These are phyloP conservation scores for Tachysurus vachellii DNA, from an alignment of 2,113 vertebrate species.

Conservation along the genomic window DNA sequence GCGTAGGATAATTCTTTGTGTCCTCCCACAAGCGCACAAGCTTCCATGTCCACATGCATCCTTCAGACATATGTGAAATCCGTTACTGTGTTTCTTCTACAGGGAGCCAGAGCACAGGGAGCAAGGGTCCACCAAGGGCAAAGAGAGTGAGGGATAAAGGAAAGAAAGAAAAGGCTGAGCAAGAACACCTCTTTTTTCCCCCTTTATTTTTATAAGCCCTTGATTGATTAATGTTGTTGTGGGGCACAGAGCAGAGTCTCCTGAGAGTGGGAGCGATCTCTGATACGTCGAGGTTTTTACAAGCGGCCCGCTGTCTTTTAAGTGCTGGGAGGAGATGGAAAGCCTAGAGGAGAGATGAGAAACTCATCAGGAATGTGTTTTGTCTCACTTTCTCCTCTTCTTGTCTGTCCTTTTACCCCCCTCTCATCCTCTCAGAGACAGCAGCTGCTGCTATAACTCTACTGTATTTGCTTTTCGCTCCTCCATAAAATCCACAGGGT, in stretches of 20 bases:
- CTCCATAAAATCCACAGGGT: conserved; percentile 62
- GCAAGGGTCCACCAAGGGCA: conserved; percentile 29
- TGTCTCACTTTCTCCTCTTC: conserved; percentile 59
- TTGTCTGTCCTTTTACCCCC: conserved; percentile 43
- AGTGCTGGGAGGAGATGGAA: conserved; percentile 81
- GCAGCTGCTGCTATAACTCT: conserved; percentile 87
- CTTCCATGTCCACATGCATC: conserved; percentile 63
- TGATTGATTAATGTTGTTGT: conserved; percentile 80
- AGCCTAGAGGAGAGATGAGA: conserved; percentile 85
- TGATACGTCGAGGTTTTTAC: conserved; percentile 86
- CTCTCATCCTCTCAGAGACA: conserved; percentile 53
- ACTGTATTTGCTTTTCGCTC: conserved; percentile 67
- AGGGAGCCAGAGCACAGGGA: conserved; percentile 66
- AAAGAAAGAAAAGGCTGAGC: conserved; percentile 66
- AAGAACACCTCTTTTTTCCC: conserved; percentile 39
- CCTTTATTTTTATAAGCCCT: conserved; percentile 58
- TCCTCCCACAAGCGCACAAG: conserved; percentile 59
- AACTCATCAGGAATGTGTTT: conserved; percentile 87
- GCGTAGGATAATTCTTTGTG: conserved; percentile 58
- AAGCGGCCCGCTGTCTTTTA: conserved; percentile 79
- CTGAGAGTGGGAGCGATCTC: conserved; percentile 76
- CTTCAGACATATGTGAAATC: conserved; percentile 76
- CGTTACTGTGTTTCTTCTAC: conserved; percentile 64
- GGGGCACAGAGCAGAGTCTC: conserved; percentile 66
- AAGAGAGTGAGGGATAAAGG: conserved; percentile 36